Percentiles rank a stretch among this genome's conserved stretches.
These are phyloP conservation scores for Holothuria glaberrima DNA, from an alignment of 35 echinoderm and acorn worm genomes.

Conservation along the genomic window DNA sequence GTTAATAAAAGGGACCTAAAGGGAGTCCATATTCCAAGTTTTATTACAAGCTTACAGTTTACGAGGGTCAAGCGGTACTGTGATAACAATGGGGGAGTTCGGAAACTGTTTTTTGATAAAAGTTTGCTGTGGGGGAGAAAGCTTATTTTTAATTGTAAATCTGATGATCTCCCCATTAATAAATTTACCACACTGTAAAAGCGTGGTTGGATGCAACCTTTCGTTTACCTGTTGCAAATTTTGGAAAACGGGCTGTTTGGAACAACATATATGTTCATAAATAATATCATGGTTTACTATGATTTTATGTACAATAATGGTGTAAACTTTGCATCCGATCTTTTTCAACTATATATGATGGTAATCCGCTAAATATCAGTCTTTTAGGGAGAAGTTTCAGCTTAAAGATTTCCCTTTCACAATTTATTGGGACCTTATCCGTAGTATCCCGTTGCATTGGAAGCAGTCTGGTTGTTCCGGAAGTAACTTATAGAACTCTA, in stretches of 20 bases:
- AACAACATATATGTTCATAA: neutral
- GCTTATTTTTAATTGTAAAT: conserved; percentile 1
- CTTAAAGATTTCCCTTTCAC: too few species aligned
- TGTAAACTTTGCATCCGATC: neutral
- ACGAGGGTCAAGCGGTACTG: neutral
- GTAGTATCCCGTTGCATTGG: neutral
- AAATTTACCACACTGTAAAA: neutral
- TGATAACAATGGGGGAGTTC: conserved; percentile 6
- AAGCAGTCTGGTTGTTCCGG: neutral
- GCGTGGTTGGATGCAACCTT: neutral
- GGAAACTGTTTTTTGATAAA: conserved; percentile 2
- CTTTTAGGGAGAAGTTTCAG: too few species aligned
- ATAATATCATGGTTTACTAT: neutral
- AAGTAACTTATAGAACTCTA: neutral
- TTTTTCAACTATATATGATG: conserved; percentile 2
- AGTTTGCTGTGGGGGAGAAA: neutral
- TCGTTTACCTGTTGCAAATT: neutral
- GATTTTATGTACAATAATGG: neutral
- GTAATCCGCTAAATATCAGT: neutral
- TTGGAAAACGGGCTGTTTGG: neutral
- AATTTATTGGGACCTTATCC: too few species aligned
- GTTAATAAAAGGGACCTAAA: neutral
- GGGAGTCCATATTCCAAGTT: neutral
- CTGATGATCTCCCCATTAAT: neutral
- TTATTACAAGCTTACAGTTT: neutral